Evolutionary conservation across 2,797 vertebrate species (phyloP).

Genomic region (Spinus pinus): DNA sequence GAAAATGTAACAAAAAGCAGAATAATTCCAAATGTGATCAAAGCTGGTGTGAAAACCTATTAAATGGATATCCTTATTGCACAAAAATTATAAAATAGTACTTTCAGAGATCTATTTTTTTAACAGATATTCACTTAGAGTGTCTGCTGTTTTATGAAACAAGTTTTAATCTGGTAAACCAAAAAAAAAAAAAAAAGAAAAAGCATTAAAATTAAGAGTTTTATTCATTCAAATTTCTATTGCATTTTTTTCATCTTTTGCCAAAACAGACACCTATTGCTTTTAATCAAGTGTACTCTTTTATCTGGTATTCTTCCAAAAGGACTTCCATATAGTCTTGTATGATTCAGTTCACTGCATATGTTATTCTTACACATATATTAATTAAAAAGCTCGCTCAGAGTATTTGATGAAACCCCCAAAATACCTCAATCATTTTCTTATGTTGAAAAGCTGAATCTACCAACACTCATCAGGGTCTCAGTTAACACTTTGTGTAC

Average conservation of each 20-base stretch:
- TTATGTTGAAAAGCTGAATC: not conserved
- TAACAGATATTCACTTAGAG: not conserved
- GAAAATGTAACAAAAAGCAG: constrained; percentile 71
- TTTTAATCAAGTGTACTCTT: constrained; percentile 6
- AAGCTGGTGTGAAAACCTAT: constrained; percentile 63
- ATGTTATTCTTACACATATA: not conserved
- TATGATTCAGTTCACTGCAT: not conserved
- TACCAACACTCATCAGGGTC: not conserved
- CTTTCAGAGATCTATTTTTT: not conserved
- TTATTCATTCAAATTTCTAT: not conserved
- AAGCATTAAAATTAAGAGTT: not conserved
- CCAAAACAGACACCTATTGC: not conserved
- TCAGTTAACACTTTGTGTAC: fast-evolving
- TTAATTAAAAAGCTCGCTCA: not conserved
- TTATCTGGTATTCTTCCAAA: not conserved
- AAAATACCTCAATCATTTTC: not conserved
- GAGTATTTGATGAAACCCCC: not conserved
- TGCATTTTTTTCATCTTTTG: not conserved
- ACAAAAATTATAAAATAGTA: constrained; percentile 45
- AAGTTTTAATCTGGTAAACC: constrained; percentile 53
- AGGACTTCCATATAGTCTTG: not conserved
- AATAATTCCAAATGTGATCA: constrained; percentile 71
- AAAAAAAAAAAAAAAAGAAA: not conserved
- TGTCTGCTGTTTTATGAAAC: constrained; percentile 49
- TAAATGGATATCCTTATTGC: constrained; percentile 58